Evolutionary conservation across 2,888 invertebrate genomes (phyloP), one percentile per base, ranked within the genome.

Genomic region (Chloromyia formosa): DNA sequence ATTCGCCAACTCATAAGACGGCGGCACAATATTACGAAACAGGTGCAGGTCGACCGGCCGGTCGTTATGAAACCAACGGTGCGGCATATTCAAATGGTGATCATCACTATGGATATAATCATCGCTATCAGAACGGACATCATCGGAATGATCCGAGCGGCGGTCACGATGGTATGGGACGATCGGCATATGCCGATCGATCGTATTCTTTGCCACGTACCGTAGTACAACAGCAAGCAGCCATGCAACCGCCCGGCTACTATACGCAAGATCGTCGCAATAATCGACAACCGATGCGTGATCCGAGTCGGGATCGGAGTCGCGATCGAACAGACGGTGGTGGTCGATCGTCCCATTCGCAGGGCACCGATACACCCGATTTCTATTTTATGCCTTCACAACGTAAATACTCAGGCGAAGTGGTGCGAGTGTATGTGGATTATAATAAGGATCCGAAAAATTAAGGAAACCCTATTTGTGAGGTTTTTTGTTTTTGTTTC

Each of bases 331-430:
- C 84, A 79, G 22, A 77, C 22, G 75, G 75, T 20, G 71, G 66
- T 27, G 27, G 27, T 35, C 27, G 27, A 35, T 35, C 27, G 27
- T 80, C 79, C 58, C 80, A 80, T 20, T 84, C 82, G 75, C 83
- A 83, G 18, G 85, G 86, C 23, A 81, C 84, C 1, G 85, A 86
- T 79, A 86, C 85, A 68, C 86, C 95, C 0, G 96, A 96, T 86
- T 96, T 96, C 86, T 96, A 96, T 86, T 96, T 96, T 85, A 96
- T 96, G 95, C 96, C 96, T 61, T 94, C 94, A 77, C 96, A 96
- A 83, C 87, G 96, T 78, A 95, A 96, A 85, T 95, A 96, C 86
- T 95, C 95, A 81, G 96, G 96, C 79, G 95, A 96, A 88, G 92
- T 93, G 40, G 93, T 94, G 73, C 87, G 94, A 80, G 94, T 94